phyloP scores from a whole-genome alignment of 2,113 vertebrate genomes.

The Austrofundulus limnaeus region DNA sequence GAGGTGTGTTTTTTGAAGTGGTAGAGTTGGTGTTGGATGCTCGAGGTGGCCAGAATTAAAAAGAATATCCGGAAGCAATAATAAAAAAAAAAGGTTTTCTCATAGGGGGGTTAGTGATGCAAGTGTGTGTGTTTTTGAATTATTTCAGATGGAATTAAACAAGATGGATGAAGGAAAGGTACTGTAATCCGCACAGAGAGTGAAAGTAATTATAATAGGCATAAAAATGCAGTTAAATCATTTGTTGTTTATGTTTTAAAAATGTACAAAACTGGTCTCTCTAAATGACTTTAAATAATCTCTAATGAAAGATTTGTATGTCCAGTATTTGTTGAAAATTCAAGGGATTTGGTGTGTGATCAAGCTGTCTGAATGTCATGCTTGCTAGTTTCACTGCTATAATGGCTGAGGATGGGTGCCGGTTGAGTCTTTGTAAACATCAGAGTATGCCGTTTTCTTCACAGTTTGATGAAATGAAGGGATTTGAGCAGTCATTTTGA shows the following conservation, averaged over 20 bases:
- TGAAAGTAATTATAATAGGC: background rate
- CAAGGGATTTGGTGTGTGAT: conserved; percentile 52
- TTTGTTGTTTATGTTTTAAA: no score
- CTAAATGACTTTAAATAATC: conserved; percentile 49
- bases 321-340: conserved; percentile 49
- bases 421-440: conserved; percentile 50
- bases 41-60: conserved; percentile 80
- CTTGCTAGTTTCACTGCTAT: conserved; percentile 35
- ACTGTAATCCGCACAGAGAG: background rate
- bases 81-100: conserved; percentile 57
- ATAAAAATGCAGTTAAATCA: no score
- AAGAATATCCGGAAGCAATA: conserved; percentile 75
- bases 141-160: conserved; percentile 33
- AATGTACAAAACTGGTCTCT: no score
- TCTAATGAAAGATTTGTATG: conserved; percentile 49
- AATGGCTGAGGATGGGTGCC: conserved; percentile 33
- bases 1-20: conserved; percentile 80
- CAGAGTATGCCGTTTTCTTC: conserved; percentile 15
- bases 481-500: conserved; percentile 53
- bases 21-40: conserved; percentile 73
- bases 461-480: conserved; percentile 54
- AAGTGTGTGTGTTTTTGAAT: conserved; percentile 48
- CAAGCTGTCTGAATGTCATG: conserved; percentile 46
- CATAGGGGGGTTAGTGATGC: conserved; percentile 57
- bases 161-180: conserved; percentile 19